Evolutionary conservation across 2,113 vertebrate genomes (phyloP).

Genomic region (Lonchura striata): DNA sequence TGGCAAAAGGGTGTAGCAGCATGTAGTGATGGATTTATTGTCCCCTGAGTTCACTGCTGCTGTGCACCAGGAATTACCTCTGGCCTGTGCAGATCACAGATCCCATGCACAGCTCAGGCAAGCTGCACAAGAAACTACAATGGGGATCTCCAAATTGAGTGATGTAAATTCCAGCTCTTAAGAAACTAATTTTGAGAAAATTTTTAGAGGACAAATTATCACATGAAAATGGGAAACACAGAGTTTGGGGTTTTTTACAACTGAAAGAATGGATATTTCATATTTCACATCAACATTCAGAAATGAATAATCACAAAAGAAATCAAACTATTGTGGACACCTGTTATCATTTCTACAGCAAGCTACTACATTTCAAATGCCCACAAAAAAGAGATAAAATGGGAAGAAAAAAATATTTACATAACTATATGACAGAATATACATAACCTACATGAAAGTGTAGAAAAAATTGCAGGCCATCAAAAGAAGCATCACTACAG

Average conservation of each 20-base stretch:
- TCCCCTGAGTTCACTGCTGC: neutral
- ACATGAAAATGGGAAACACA: neutral
- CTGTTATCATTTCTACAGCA: neutral
- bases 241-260: neutral
- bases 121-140: neutral
- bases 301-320: neutral
- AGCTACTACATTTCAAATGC: neutral
- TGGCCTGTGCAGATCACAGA: neutral
- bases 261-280: neutral
- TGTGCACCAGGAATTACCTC: neutral
- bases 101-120: neutral
- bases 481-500: neutral
- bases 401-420: neutral
- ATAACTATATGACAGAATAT: neutral
- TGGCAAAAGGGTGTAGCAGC: rapidly evolving
- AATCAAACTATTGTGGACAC: neutral
- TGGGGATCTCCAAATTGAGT: neutral
- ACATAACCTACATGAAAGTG: neutral
- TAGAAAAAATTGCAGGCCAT: neutral
- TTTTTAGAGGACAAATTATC: neutral
- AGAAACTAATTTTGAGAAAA: neutral
- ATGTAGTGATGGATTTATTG: neutral
- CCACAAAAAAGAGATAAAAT: neutral
- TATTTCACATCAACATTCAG: neutral
- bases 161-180: neutral